These are phyloP conservation scores for Triplophysa rosa DNA, from an alignment of 2,113 vertebrate genomes.

Conservation along the genomic window DNA sequence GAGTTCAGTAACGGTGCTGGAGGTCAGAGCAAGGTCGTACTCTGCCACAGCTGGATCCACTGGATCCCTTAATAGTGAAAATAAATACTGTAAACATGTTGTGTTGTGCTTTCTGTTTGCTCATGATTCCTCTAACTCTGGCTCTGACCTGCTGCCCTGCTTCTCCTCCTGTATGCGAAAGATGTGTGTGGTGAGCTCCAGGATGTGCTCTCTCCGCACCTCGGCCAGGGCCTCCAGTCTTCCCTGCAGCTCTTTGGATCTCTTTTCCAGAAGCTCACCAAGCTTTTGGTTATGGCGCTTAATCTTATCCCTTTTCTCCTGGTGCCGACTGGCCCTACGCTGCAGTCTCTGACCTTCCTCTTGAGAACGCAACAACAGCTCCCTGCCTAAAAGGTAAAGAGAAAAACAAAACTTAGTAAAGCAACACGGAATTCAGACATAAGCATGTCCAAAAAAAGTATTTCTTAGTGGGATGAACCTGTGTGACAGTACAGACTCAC, in stretches of 20 bases:
- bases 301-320: conserved; percentile 95
- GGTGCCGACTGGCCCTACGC: conserved; percentile 86
- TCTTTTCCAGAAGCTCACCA: conserved; percentile 85
- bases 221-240: conserved; percentile 79
- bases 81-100: not conserved
- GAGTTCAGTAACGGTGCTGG: conserved; percentile 95
- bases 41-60: conserved; percentile 80
- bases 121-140: not conserved
- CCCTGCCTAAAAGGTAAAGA: conserved; percentile 73
- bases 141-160: conserved; percentile 81
- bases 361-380: conserved; percentile 83
- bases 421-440: not conserved
- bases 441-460: not conserved
- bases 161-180: conserved; percentile 92
- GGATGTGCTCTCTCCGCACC: conserved; percentile 80
- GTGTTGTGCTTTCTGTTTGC: not conserved
- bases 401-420: not conserved
- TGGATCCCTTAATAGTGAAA: conserved; percentile 80
- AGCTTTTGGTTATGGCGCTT: conserved; percentile 87
- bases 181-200: conserved; percentile 89
- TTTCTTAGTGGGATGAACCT: not conserved
- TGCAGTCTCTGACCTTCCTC: conserved; percentile 90
- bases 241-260: conserved; percentile 75
- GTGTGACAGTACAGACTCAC: conserved; percentile 72
- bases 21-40: conserved; percentile 86